Base-by-base conservation (phyloP, 1,140 invertebrate species). In the Drosophila dunni region DNA sequence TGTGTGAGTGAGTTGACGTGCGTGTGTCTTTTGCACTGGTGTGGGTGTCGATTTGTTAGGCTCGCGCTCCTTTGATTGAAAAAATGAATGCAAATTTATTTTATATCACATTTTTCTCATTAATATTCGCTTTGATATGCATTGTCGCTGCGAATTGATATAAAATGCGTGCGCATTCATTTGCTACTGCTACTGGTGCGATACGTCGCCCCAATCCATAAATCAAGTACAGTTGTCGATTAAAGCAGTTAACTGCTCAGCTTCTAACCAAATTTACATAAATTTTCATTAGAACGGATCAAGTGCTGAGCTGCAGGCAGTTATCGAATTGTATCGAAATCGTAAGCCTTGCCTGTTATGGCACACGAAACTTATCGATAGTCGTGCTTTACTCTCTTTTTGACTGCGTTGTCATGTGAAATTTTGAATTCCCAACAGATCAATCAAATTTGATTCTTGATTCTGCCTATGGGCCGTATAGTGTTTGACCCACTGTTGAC, bases 51-150 rank as follows among this genome's bases (percentile, higher is more conserved):
- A 11, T 54, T 17, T 44, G 34, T 50, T 67, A 29, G 24, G 50
- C n/a, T 45, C 24, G 34, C 46, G 40, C 70, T 69, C 83, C 84
- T 66, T 72, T 74, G 84, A 83, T 89, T 83, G 80, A 89, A 75
- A 82, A 79, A 81, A 61, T 69, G 58, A 64, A 86, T 86, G 83
- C 84, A 88, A 88, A 88, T 88, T 88, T 88, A 88, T 67, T 80
- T 82, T 72, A 74, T 88, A 85, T 81, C 71, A 81, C 82, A 81
- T 86, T 73, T 86, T 88, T 88, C 67, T 61, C 71, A 82, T 89
- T 88, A 86, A 86, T 71, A 86, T 84, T 70, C 78, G 56, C 69
- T 29, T 38, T 13, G 69, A 62, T 68, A 66, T 74, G 73, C 58
- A 81, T 64, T 60, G 58, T 56, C 66, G 57, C 24, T 51, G 67